Base-by-base conservation (phyloP, 92 coral and sea anemone species). In the Bergia sp. region DNA sequence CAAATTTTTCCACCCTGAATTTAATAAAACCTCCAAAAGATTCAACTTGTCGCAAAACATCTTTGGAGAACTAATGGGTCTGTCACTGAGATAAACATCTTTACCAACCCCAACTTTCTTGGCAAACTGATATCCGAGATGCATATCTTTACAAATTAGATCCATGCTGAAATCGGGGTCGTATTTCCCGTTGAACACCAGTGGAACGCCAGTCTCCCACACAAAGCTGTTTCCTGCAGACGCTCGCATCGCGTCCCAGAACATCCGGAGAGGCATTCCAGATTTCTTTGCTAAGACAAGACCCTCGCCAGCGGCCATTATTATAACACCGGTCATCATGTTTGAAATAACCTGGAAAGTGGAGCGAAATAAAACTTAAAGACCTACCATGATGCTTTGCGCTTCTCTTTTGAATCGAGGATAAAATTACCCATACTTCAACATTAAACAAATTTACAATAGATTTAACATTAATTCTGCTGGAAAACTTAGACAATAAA, bases 161-260 rank as follows among this genome's bases (percentile, higher is more conserved):
- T 88, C 95, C 44, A 95, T 83, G 81, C 91, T 91, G 37, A 95
- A 95, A 80, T 90, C 93, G 6, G 96, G 98, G 5, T 95, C 92
- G 73, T 92, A 95, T 1, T 89, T 95, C 11, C 93, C 94, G 73
- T 95, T 94, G 86, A 95, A 95, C 41, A 95, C 83, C 23, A 95
- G 91, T 15, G 98, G 98, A 1, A 82, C 96, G 50, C 92, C 95
- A 0, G 98, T 95, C 43, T 95, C 98, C 90, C 94, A 95, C 13
- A 87, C 93, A 78, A 73, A 95, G 5, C 96, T 88, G 89, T 95
- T 95, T 21, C 98, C 98, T 37, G 96, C 95, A 43, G 95, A 94
- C 3, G 83, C 67, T 16, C 98, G 89, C n/a, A 95, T 88, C 37
- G 95, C 98, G 49, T 95, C 96, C 77, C 94, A 95, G 44, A 95